Base-by-base conservation (phyloP, 2,113 vertebrate species). In the Hippocampus zosterae region DNA sequence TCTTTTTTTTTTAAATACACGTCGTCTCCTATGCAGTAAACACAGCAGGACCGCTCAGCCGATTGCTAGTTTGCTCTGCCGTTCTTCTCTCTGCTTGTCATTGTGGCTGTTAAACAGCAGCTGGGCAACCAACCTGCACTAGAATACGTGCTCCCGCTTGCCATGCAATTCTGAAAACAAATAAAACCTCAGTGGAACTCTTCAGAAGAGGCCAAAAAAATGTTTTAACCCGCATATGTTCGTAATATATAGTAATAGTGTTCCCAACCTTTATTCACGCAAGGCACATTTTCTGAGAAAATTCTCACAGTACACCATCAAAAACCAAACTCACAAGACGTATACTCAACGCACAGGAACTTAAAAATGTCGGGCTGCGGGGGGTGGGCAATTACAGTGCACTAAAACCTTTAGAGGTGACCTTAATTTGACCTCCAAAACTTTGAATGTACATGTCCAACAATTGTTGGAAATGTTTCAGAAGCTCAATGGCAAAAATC, bases 11-110 rank as follows among this genome's bases (percentile, higher is more conserved):
- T 37, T 37, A 6, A 2, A 2, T 0, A 37, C 33, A 78, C 46
- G 81, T 82, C 65, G 60, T 86, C 74, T 85, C 83, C 90, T 92
- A 92, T 92, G 90, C 92, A 92, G 92, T 90, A 81, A 86, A 75
- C 77, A 74, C 75, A 81, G 83, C 82, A 74, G 85, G 27, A 33
- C 15, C n/a, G 42, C 63, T 46, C 15, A 65, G 12, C 63, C 72
- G 53, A 66, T 79, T 75, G 80, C 82, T 76, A 15, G 44, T 59
- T 29, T 59, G 27, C 57, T 29, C 56, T 6, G 13, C 15, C 15
- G 11, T 59, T 59, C 23, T 25, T 57, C 27, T 29, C 9, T 23
- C 3, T 11, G 52, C 52, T 55, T 55, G 18, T 50, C 48, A 21
- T 50, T 6, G 18, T 50, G 48, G 18, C 21, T 21, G 48, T 18